Conservation (phyloP, 2,888 invertebrate genomes). For the Cyrtodaria siliqua region DNA sequence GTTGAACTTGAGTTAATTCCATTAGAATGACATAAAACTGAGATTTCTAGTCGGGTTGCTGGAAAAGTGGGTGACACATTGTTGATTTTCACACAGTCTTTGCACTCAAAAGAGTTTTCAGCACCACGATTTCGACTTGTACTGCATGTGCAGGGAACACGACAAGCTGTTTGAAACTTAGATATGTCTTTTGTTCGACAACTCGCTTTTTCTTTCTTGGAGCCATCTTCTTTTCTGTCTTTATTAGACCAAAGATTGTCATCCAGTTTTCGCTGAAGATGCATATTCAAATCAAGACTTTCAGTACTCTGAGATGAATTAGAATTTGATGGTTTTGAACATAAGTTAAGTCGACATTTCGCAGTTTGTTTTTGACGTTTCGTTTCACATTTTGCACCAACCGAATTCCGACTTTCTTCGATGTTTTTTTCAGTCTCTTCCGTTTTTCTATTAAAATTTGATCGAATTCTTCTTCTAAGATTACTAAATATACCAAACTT, state of each 20-base stretch:
- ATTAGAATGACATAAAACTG: slow-evolving; percentile 54
- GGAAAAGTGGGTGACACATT: slow-evolving; percentile 45
- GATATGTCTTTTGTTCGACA: slow-evolving; percentile 79
- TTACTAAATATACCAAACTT: slow-evolving; percentile 77
- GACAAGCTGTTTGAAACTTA: slow-evolving; percentile 67
- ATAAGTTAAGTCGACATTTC: slow-evolving; percentile 67
- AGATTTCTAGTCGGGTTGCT: slow-evolving; percentile 42
- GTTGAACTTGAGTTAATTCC: slow-evolving; percentile 44
- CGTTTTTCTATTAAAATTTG: slow-evolving; percentile 71
- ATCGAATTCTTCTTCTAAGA: slow-evolving; percentile 72
- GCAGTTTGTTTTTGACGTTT: slow-evolving; percentile 73
- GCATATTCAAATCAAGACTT: slow-evolving; percentile 74
- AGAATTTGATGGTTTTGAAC: slow-evolving; percentile 73
- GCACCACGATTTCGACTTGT: slow-evolving; percentile 37
- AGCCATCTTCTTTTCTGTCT: slow-evolving; percentile 70
- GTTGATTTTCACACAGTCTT: slow-evolving; percentile 57
- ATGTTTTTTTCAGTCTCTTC: slow-evolving; percentile 67
- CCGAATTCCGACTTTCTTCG: slow-evolving; percentile 53
- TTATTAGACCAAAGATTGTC: slow-evolving; percentile 75
- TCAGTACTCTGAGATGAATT: slow-evolving; percentile 78
- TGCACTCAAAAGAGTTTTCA: slow-evolving; percentile 26
- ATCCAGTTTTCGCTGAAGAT: slow-evolving; percentile 63
- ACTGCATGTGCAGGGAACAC: slow-evolving; percentile 36
- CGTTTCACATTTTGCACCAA: slow-evolving; percentile 59
- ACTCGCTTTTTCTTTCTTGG: slow-evolving; percentile 74